Evolutionary conservation across 2,888 invertebrate genomes (phyloP).

Genomic region (Callosobruchus maculatus): DNA sequence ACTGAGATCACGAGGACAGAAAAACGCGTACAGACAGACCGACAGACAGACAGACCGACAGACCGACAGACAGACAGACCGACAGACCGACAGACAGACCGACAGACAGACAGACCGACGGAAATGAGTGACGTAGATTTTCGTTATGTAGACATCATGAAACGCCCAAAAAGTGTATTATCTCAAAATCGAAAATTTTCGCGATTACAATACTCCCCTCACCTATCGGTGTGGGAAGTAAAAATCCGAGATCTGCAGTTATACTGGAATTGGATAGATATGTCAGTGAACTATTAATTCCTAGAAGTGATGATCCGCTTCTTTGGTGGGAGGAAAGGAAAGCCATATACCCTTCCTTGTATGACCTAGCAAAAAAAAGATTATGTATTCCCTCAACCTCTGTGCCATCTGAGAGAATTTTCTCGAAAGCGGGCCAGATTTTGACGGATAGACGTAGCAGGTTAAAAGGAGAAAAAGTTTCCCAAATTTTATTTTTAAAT

Average conservation of each 20-base stretch:
- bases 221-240: no score
- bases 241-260: constrained; percentile 16
- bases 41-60: no score
- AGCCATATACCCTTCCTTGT: not conserved
- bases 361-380: not conserved
- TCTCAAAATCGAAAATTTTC: no score
- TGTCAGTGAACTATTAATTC: constrained; percentile 10
- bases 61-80: no score
- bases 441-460: not conserved
- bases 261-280: constrained; percentile 22
- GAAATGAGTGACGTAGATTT: no score
- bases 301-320: not conserved
- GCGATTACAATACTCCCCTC: no score
- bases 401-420: not conserved
- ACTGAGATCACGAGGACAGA: no score
- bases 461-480: not conserved
- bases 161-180: no score
- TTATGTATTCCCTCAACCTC: not conserved
- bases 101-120: no score
- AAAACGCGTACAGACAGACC: no score
- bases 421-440: not conserved
- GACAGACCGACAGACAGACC: no score
- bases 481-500: not conserved
- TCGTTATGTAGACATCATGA: no score
- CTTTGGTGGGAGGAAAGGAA: not conserved